Base-by-base conservation (phyloP, 2,113 vertebrate genomes). In the Brachypodius melanocephalos region DNA sequence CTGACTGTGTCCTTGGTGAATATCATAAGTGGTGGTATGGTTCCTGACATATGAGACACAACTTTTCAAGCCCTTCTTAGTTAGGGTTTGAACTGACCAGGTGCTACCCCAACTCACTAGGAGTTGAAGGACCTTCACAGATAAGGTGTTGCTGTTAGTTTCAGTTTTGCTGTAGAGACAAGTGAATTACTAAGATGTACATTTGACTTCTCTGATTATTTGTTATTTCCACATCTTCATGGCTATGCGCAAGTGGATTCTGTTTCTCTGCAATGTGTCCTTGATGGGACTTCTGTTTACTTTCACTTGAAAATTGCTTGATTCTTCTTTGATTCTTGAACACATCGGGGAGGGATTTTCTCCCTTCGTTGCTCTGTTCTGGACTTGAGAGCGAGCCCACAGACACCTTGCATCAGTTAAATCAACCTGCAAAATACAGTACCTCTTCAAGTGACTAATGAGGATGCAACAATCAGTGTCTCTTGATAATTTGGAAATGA, bases 91-190 rank as follows among this genome's bases (percentile, higher is more conserved):
- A 91, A 67, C 32, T 1, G 20, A 85, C 68, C 68, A 93, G 88
- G 95, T 96, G 95, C 95, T 97, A 94, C 91, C 85, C 92, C 79
- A 91, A 46, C 93, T 94, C 89, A 45, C 52, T 81, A 83, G 75
- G 88, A 96, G 92, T 57, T 96, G 85, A 91, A 95, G 90, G 93
- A 94, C 72, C 85, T 97, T 93, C 88, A 90, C 92, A 77, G 75
- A 95, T 86, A 67, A 93, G 95, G 82, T 89, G 79, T 85, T 95
- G 90, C 72, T 71, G 32, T 91, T 96, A 80, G 78, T 93, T 96
- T 95, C 77, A 88, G 81, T 95, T 97, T 76, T 93, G 66, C 75
- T 84, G 43, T 93, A 90, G 82, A 77, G 29, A 94, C n/a, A 49
- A 14, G 11, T 66, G 71, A 91, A 71, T 94, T 93, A 52, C 29